Evolutionary conservation across 2,797 vertebrate species (phyloP), one percentile per base, ranked within the genome.

Genomic region (Pempheris klunzingeri): DNA sequence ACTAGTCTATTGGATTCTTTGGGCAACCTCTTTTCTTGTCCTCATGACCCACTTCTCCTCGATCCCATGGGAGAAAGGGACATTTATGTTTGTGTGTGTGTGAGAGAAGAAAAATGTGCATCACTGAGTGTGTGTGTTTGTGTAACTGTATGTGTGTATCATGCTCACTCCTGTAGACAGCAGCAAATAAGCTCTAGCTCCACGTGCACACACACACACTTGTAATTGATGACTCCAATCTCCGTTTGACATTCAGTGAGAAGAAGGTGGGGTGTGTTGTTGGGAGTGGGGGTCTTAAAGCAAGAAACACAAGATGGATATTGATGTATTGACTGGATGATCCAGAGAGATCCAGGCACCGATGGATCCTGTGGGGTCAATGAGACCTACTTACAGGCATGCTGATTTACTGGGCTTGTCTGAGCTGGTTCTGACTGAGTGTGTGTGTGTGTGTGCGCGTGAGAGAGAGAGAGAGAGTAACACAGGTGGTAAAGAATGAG

Each of bases 161-260:
- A 54, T 57, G 49, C 82, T 76, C 75, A 74, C 60, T 81, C 61
- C 67, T 57, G 81, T 47, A 75, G 74, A 84, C 69, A 62, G 57
- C 74, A 72, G 76, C 74, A 89, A 91, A 85, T 78, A 82, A 87
- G 71, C 58, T 60, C 26, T 71, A 68, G 70, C 54, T 57, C 32
- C 43, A 71, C 26, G 3, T 7, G 55, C 34, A 62, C 53, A 52
- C 28, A 53, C 73, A 55, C 44, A 36, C 32, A 41, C 59, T 84
- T 80, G 88, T 89, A 93, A 94, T 92, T 91, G 90, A 94, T 91
- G 92, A 92, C 78, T 82, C 84, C 92, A 85, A 90, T 94, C 86
- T 91, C 78, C 24, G 38, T 85, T 85, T 92, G 90, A 92, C 92
- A 90, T 92, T 90, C 82, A 91, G 78, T 63, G 83, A 87, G 81